phyloP scores from a whole-genome alignment of 2,797 vertebrate species.

The Balearica regulorum region DNA sequence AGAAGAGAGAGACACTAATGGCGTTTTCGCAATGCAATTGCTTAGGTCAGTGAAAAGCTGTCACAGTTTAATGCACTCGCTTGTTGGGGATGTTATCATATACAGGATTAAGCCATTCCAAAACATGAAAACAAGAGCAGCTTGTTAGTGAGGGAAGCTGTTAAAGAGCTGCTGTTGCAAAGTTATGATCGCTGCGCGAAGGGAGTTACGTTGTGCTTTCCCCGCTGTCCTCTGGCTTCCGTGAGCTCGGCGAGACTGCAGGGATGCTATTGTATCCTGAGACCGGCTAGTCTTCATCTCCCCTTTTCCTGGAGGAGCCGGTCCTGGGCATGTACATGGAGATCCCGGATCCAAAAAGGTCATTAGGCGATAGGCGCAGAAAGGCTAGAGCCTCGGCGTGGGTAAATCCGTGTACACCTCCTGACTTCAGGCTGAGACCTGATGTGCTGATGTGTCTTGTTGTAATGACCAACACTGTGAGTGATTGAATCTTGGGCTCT shows the following conservation, averaged over 20 bases:
- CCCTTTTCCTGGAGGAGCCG: background rate
- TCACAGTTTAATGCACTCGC: constrained; percentile 71
- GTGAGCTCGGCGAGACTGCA: background rate
- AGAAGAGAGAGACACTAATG: constrained; percentile 61
- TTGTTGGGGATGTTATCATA: constrained; percentile 68
- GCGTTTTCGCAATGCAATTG: constrained; percentile 73
- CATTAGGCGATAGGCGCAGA: rapidly evolving
- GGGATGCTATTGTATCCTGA: background rate
- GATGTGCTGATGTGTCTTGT: rapidly evolving
- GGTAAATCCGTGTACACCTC: rapidly evolving
- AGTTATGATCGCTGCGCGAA: constrained; percentile 49
- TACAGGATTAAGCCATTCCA: constrained; percentile 67
- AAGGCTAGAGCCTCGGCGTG: rapidly evolving
- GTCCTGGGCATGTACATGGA: background rate
- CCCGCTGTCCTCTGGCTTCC: background rate
- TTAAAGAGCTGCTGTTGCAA: constrained; percentile 61
- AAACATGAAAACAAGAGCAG: constrained; percentile 69
- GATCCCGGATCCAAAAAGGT: background rate
- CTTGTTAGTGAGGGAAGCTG: constrained; percentile 65
- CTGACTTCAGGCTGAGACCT: background rate
- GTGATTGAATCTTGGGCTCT: background rate
- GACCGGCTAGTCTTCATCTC: background rate
- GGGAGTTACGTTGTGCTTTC: background rate
- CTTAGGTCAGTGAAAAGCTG: constrained; percentile 77
- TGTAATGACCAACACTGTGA: background rate